Conservation (phyloP, 30 jellyfish, hydroid and myxozoan species). For the Chrysaora quinquecirrha region DNA sequence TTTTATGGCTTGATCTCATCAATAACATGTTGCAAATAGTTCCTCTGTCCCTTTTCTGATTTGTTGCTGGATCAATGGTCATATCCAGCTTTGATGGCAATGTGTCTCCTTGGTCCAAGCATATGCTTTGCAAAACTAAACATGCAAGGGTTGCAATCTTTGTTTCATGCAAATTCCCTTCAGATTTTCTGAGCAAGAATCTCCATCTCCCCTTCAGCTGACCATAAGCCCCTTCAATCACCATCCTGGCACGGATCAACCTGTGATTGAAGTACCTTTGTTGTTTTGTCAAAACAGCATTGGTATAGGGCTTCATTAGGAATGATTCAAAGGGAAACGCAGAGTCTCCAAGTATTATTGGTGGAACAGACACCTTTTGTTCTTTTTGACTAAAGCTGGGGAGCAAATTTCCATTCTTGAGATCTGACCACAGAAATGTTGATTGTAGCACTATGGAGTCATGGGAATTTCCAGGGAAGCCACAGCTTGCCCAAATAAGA, state of each 20-base stretch:
- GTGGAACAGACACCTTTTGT: too few species aligned
- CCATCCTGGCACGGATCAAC: slow-evolving; percentile 70
- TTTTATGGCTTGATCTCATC: background rate
- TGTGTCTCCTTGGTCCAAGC: slow-evolving; percentile 44
- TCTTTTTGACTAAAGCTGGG: too few species aligned
- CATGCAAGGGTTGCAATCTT: slow-evolving; percentile 50
- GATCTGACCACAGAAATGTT: slow-evolving; percentile 66
- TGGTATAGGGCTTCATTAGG: too few species aligned
- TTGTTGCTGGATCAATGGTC: slow-evolving; percentile 38
- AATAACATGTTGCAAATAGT: slow-evolving; percentile 12
- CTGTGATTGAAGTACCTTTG: slow-evolving; percentile 59
- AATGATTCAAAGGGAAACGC: slow-evolving; percentile 68
- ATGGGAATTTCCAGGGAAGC: slow-evolving; percentile 78
- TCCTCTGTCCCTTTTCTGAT: slow-evolving; percentile 28
- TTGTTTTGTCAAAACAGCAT: too few species aligned
- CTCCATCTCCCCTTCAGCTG: slow-evolving; percentile 70
- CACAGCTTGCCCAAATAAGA: too few species aligned
- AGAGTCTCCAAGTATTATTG: slow-evolving; percentile 46
- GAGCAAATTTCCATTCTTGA: too few species aligned
- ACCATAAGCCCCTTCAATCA: slow-evolving; percentile 67
- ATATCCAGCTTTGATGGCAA: slow-evolving; percentile 42
- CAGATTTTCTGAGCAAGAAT: slow-evolving; percentile 40
- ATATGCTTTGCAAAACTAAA: slow-evolving; percentile 61
- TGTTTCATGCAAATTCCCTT: too few species aligned
- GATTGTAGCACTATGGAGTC: slow-evolving; percentile 60